phyloP scores from a whole-genome alignment of 2,113 vertebrate genomes.

The Anguilla rostrata region DNA sequence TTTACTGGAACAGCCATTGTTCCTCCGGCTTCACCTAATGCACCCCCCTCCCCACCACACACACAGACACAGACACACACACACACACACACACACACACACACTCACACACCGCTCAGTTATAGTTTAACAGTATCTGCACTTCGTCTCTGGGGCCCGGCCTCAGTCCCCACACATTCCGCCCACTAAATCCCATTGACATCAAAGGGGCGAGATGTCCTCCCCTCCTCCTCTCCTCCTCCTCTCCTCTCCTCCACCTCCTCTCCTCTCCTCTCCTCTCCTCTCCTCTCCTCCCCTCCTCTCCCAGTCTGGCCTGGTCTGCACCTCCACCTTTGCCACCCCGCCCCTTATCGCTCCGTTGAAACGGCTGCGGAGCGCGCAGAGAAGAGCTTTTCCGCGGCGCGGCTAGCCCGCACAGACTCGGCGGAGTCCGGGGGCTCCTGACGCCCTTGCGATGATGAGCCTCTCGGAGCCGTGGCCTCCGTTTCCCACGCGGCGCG shows the following conservation, averaged over 20 bases:
- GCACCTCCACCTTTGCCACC: neutral
- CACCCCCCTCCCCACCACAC: too few relatives aligned
- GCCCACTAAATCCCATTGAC: conserved; percentile 1
- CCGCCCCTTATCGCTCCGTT: neutral
- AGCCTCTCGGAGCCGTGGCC: conserved; percentile 19
- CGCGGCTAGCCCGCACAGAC: conserved; percentile 34
- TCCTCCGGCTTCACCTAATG: too few relatives aligned
- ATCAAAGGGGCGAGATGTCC: neutral
- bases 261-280: too few relatives aligned
- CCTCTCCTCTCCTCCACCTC: too few relatives aligned
- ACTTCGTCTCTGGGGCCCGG: neutral
- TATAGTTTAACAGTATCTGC: neutral
- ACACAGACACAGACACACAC: too few relatives aligned
- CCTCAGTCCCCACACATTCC: conserved; percentile 27
- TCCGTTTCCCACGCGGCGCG: conserved; percentile 21
- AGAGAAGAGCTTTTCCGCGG: neutral
- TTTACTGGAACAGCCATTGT: too few relatives aligned
- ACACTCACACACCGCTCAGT: neutral
- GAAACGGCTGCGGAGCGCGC: neutral
- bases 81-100: too few relatives aligned
- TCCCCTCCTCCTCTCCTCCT: neutral
- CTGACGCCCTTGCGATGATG: conserved; percentile 9
- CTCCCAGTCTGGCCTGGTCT: too few relatives aligned
- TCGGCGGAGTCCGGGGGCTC: conserved; percentile 18
- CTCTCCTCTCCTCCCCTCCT: too few relatives aligned